Evolutionary conservation across 2,888 invertebrate genomes (phyloP), one percentile per base, ranked within the genome.

Genomic region (Eilema sororculum): DNA sequence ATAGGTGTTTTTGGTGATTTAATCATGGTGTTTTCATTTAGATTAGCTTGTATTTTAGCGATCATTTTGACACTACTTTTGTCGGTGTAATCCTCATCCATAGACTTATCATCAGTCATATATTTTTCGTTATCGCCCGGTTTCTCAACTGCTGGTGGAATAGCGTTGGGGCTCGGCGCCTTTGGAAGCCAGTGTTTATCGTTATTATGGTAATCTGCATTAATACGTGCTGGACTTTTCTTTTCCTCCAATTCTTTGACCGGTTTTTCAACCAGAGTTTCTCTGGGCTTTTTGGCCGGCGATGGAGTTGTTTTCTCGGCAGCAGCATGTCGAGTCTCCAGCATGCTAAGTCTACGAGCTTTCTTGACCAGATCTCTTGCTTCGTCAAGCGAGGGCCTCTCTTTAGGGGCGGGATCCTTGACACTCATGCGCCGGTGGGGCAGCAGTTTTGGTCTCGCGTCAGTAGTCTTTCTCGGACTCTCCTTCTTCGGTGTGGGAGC

Each of bases 1-100:
- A 94, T 92, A 12, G 95, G 95, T 8, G 95, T 95, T 77, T 93
- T 94, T 5, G 95, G 95, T 60, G 95, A 95, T 81, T 95, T 95
- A 58, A 95, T 95, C 93, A 95, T 93, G 1, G 94, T 95, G 72
- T 95, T 95, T 86, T 95, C 95, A 78, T 94, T 95, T 2, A 95
- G 86, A 77, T 91, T 95, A 16, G 95, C 95, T 84, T 95, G 95
- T 78, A 95, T 95, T 82, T 94, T 95, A 30, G 95, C 95, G 65
- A 95, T 94, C 92, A 94, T 94, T 83, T 91, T 94, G 28, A 92
- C 91, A 73, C 95, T 94, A 69, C 89, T 93, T 76, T 93, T 95
- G 73, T 95, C 95, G 2, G 92, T 85, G 52, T 88, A 90, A 73
- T 95, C 95, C 5, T 90, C 91, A 74, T 94, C 94, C 71, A 93